A percentile compares a stretch with the other conserved stretches of the same genome.
phyloP scores from a whole-genome alignment of 2,888 invertebrate genomes.

The Drosophila percnosoma region DNA sequence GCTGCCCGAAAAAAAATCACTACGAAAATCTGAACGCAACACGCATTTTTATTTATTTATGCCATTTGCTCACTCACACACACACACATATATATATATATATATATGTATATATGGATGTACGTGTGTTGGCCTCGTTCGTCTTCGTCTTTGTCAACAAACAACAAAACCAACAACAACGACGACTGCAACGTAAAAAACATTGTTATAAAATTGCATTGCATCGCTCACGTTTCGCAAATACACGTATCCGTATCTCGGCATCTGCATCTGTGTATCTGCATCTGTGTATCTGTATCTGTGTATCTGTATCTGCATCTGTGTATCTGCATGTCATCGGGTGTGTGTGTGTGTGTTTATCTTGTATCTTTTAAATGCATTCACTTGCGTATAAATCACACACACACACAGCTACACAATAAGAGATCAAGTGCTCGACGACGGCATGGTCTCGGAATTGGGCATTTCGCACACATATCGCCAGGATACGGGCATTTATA shows the following conservation, averaged over 20 bases:
- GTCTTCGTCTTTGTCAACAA: conserved; percentile 76
- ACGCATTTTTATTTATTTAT: conserved; percentile 78
- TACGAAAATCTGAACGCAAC: conserved; percentile 47
- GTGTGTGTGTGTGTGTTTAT: conserved; percentile 2
- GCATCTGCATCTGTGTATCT: conserved; percentile 27
- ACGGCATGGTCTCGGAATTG: conserved; percentile 93
- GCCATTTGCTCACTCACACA: conserved; percentile 50
- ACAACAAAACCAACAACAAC: conserved; percentile 51
- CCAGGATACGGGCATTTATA: conserved; percentile 95
- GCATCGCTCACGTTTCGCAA: conserved; percentile 79
- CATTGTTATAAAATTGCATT: conserved; percentile 81
- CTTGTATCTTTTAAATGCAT: conserved; percentile 77
- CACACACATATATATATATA: conserved; percentile 2
- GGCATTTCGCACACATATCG: conserved; percentile 93
- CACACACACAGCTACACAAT: conserved; percentile 87
- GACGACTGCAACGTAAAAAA: conserved; percentile 67
- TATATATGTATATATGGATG: conserved; percentile 17
- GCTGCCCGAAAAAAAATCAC: conserved; percentile 33
- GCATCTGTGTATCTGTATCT: conserved; percentile 21
- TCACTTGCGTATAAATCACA: conserved; percentile 79
- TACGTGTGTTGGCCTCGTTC: conserved; percentile 67
- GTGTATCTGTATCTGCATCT: conserved; percentile 28
- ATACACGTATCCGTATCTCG: conserved; percentile 64
- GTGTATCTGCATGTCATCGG: conserved; percentile 35
- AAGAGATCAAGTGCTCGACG: conserved; percentile 91